Conservation (phyloP, 2,888 invertebrate genomes). For the Heliconius cydno region DNA sequence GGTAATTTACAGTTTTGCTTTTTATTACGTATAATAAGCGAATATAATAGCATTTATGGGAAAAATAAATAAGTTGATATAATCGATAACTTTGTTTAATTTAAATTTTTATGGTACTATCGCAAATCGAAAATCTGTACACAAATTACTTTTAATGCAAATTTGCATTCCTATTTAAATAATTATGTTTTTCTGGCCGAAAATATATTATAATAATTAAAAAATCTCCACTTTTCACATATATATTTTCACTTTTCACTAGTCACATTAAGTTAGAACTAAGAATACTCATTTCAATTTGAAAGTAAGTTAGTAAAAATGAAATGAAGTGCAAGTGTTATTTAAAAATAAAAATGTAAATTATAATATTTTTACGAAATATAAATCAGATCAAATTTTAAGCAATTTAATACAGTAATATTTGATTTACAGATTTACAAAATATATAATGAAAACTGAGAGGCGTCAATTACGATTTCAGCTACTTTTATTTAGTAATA, state of each 20-base stretch:
- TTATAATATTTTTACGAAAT: too few species aligned
- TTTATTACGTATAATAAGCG: constrained; percentile 22
- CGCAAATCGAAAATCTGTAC: not conserved
- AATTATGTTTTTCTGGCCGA: not conserved
- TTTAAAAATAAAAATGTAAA: too few species aligned
- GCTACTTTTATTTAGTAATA: not conserved
- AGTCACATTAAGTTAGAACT: not conserved
- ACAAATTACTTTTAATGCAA: not conserved
- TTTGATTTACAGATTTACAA: not conserved
- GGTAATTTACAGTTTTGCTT: constrained; percentile 14
- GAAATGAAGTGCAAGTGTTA: too few species aligned
- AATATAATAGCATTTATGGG: constrained; percentile 5
- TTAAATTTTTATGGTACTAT: not conserved
- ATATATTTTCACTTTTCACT: too few species aligned
- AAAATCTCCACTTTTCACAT: not conserved
- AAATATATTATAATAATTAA: not conserved
- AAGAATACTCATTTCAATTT: too few species aligned
- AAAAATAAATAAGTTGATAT: constrained; percentile 16
- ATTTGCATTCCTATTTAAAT: not conserved
- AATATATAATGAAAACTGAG: not conserved
- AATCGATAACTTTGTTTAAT: constrained; percentile 2
- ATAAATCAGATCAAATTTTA: too few species aligned
- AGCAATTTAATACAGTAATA: too few species aligned
- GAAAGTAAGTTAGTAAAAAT: too few species aligned
- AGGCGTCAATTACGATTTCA: not conserved